Evolutionary conservation across 2,888 invertebrate genomes (phyloP).

Genomic region (Eupithecia exiguata): DNA sequence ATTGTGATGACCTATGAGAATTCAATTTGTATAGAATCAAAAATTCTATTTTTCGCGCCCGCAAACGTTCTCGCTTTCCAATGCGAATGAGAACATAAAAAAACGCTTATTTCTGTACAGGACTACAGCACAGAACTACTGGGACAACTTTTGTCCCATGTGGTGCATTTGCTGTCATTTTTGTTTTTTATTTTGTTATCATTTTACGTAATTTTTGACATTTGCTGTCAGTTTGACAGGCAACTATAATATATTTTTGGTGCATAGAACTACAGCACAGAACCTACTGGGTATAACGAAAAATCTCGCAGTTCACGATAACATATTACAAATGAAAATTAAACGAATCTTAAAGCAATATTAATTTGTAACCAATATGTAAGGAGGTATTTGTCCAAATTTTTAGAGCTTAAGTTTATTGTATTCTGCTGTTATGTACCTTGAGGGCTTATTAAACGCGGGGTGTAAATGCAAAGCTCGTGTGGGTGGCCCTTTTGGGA

Average conservation of each 20-base stretch:
- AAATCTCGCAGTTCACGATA: background rate
- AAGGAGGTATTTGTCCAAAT: background rate
- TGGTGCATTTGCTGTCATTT: too few relatives aligned
- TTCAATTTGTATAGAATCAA: background rate
- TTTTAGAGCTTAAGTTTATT: conserved; percentile 6
- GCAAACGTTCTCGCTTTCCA: background rate
- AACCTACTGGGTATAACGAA: too few relatives aligned
- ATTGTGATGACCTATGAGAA: background rate
- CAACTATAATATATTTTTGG: too few relatives aligned
- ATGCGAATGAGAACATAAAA: background rate
- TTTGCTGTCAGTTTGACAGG: too few relatives aligned
- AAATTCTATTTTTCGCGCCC: background rate
- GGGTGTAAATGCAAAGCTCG: background rate
- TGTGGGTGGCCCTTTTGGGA: conserved; percentile 3
- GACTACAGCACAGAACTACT: too few relatives aligned
- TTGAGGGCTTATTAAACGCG: background rate
- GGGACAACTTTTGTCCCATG: too few relatives aligned
- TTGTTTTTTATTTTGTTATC: too few relatives aligned
- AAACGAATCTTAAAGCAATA: background rate
- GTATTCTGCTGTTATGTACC: conserved; percentile 3
- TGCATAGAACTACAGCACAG: too few relatives aligned
- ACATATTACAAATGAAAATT: background rate
- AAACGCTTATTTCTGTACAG: too few relatives aligned
- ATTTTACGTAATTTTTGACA: too few relatives aligned
- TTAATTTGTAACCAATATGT: background rate